A percentile compares a stretch with the other conserved stretches of the same genome.
Conservation (phyloP, 2,888 invertebrate species). For the Tenthredo notha region DNA sequence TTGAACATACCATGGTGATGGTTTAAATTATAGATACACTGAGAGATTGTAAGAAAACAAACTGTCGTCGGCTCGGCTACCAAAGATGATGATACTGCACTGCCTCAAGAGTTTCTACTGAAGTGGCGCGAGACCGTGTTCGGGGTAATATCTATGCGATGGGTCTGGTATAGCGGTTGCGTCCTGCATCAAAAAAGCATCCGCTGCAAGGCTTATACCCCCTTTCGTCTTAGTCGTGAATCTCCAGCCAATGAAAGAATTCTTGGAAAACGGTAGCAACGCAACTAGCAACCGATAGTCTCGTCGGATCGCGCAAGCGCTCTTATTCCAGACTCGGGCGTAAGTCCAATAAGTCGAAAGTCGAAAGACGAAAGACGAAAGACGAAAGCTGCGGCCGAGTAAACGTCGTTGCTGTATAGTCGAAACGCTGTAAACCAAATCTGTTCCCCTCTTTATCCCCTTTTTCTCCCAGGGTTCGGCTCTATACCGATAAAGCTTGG, state of each 20-base stretch:
- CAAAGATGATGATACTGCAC: slow-evolving; percentile 3
- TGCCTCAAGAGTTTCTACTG: slow-evolving; percentile 36
- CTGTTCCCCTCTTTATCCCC: neutral
- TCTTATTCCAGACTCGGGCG: slow-evolving; percentile 29
- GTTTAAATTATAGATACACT: slow-evolving; percentile 59
- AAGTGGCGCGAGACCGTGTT: neutral
- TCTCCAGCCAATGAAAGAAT: slow-evolving; percentile 69
- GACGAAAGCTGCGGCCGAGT: neutral
- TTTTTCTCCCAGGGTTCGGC: slow-evolving; percentile 19
- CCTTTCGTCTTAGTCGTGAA: slow-evolving; percentile 58
- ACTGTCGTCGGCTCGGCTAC: slow-evolving; percentile 21
- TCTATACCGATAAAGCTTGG: slow-evolving; percentile 24
- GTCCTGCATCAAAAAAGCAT: slow-evolving; percentile 57
- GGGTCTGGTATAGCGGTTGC: slow-evolving; percentile 74
- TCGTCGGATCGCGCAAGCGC: slow-evolving; percentile 42
- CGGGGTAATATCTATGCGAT: slow-evolving; percentile 31
- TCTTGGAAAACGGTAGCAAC: slow-evolving; percentile 61
- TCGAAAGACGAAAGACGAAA: slow-evolving; percentile 20
- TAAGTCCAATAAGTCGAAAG: slow-evolving; percentile 42
- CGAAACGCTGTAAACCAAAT: slow-evolving; percentile 4
- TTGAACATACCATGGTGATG: slow-evolving; percentile 77
- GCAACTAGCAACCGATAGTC: slow-evolving; percentile 32
- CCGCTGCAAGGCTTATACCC: slow-evolving; percentile 27
- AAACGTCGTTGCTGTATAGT: slow-evolving; percentile 26
- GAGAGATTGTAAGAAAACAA: slow-evolving; percentile 54